Evolutionary conservation across 2,888 invertebrate species (phyloP), one percentile per base, ranked within the genome.

Genomic region (Erannis defoliaria): DNA sequence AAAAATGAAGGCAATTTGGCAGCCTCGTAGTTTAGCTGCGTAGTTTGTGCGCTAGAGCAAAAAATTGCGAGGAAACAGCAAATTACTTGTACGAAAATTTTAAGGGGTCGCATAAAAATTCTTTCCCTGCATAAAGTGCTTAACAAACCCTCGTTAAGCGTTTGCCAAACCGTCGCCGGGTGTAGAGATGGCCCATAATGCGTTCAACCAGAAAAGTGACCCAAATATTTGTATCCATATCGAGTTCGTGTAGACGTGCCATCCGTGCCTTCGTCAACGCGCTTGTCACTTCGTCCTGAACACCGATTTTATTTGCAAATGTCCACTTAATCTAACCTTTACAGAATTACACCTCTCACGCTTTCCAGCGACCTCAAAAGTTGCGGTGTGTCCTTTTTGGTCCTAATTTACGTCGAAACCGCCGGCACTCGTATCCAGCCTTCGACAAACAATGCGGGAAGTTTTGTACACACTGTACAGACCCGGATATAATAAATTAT

Each of bases 351-450:
- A 67, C 70, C 64, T 70, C 62, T 59, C 43, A 70, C 70, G 61
- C 69, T 57, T 62, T 54, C 64, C 46, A 38, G 54, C 23, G 43
- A 29, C 58, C 74, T 71, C 66, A 70, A 73, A 78, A 78, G 74
- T 79, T 77, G 75, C 55, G 70, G 74, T 73, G 72, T 68, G 72
- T 74, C 57, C 64, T 68, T 62, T 51, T 62, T 66, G 51, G 51
- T 63, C 60, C 60, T 68, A 67, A 71, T 66, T 70, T 62, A 62
- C 49, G 63, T 63, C 60, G 43, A 72, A 72, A 72, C 73, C 73
- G 61, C 71, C 74, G 73, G 77, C 77, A 74, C 73, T 72, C 62
- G 62, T 46, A 51, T 49, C 42, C 49, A 49, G 40, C 14, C 21
- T 37, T 58, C 53, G 63, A 55, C 48, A 57, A 51, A 67, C 33